Evolutionary conservation across 2,797 vertebrate genomes (phyloP), one percentile per base, ranked within the genome.

Genomic region (Melanogrammus aeglefinus): DNA sequence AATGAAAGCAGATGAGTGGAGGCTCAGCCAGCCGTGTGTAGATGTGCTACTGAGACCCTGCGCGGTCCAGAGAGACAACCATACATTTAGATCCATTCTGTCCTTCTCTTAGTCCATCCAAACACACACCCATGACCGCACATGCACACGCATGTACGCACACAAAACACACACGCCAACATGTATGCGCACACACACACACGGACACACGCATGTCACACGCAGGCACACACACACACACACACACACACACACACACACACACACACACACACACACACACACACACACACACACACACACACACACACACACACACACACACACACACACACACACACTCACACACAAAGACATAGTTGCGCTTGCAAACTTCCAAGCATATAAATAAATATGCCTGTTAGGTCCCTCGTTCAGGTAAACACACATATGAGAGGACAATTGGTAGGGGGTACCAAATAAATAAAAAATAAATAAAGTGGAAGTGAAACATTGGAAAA

Each of bases 1-100:
- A 57, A 57, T 57, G 18, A 57, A 57, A 57, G 47, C 47, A 57
- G 47, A n/a, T 57, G 47, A n/a, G 47, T 21, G 47, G 47, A 21
- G 31, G 41, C 12, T 12, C 41, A 44, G 41, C 41, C 41, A 44
- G 12, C 41, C 41, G 41, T 44, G 41, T 72, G 9, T 12, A 36
- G 35, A 72, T 36, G 41, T 76, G 80, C 84, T 81, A 35, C 71
- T 51, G 73, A 35, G 14, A 71, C 57, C 29, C 41, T 12, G 41
- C 41, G 3, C 1, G 41, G 41, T 44, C 2, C 63, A 70, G 1
- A 70, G n/a, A 70, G 9, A 70, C 66, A 29, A 24, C n/a, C n/a
- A 24, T n/a, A 66, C 63, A 66, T 27, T n/a, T n/a, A 7, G 21
- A 66, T 66, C 18, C 63, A 66, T 66, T 21, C 63, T 14, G 41